Evolutionary conservation across 2,113 vertebrate species (phyloP).

Genomic region (Astur gentilis): DNA sequence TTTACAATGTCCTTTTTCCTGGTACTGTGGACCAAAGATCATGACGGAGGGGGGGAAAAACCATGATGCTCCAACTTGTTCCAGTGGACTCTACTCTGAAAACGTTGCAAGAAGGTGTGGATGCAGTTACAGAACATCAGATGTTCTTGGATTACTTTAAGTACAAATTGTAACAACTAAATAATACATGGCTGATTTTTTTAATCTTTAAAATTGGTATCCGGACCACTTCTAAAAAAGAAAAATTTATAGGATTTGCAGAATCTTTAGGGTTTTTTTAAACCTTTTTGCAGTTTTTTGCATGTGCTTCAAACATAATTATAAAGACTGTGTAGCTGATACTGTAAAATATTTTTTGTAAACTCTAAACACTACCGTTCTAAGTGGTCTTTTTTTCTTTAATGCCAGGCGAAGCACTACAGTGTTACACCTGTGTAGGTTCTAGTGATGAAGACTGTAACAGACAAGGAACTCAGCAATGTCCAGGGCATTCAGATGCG

Average conservation of each 20-base stretch:
- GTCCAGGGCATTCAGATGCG: conserved; percentile 83
- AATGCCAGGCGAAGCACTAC: conserved; percentile 76
- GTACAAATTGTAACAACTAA: neutral
- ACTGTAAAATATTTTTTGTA: neutral
- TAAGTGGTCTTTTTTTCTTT: neutral
- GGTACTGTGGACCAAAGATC: neutral
- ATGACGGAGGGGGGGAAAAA: rapidly evolving
- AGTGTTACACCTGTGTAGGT: conserved; percentile 86
- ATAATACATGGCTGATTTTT: neutral
- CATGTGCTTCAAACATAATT: rapidly evolving
- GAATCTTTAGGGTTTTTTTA: neutral
- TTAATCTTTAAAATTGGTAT: neutral
- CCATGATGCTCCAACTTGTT: rapidly evolving
- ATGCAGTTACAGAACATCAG: neutral
- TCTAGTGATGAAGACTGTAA: conserved; percentile 87
- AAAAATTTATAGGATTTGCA: neutral
- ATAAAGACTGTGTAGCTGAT: neutral
- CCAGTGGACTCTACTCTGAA: neutral
- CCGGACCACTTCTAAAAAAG: neutral
- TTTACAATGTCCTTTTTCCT: neutral
- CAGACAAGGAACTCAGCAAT: conserved; percentile 82
- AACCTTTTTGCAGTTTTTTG: neutral
- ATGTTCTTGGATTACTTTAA: neutral
- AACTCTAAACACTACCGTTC: neutral
- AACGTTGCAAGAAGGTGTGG: neutral